These are phyloP conservation scores for Antigone vipio DNA, from an alignment of 2,113 vertebrate genomes.

Conservation along the genomic window DNA sequence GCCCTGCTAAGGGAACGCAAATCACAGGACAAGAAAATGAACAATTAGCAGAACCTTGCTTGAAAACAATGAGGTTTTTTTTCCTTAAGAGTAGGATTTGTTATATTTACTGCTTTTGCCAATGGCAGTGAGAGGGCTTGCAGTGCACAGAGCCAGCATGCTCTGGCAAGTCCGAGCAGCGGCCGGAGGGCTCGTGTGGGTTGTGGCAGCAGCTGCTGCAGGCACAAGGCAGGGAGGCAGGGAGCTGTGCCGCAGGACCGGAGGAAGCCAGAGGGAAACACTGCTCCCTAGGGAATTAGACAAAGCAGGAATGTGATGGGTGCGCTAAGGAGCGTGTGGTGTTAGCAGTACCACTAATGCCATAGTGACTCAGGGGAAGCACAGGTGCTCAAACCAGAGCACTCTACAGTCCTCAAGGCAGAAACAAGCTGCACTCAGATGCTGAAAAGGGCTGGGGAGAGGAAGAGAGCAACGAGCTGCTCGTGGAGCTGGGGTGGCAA, in stretches of 20 bases:
- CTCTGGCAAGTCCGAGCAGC: neutral
- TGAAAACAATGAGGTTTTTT: neutral
- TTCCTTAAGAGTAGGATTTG: neutral
- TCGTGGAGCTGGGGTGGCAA: neutral
- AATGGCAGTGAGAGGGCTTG: neutral
- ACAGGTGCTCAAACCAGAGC: neutral
- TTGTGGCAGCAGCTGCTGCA: neutral
- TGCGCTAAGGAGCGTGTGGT: too few relatives aligned
- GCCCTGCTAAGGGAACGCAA: neutral
- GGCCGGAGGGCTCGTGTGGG: fast-evolving
- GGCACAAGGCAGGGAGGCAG: neutral
- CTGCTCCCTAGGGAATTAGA: neutral
- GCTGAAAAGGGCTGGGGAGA: neutral
- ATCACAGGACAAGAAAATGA: neutral
- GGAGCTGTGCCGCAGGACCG: fast-evolving
- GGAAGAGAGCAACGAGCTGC: neutral
- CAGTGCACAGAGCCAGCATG: fast-evolving
- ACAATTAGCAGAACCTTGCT: neutral
- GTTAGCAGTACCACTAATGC: neutral
- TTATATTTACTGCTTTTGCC: neutral
- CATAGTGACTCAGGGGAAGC: neutral
- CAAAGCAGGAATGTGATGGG: neutral
- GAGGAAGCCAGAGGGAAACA: neutral
- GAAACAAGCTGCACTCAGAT: neutral
- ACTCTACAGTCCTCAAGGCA: neutral